Evolutionary conservation across 2,797 vertebrate species (phyloP), one percentile per base, ranked within the genome.

Genomic region (Octomys mimax): DNA sequence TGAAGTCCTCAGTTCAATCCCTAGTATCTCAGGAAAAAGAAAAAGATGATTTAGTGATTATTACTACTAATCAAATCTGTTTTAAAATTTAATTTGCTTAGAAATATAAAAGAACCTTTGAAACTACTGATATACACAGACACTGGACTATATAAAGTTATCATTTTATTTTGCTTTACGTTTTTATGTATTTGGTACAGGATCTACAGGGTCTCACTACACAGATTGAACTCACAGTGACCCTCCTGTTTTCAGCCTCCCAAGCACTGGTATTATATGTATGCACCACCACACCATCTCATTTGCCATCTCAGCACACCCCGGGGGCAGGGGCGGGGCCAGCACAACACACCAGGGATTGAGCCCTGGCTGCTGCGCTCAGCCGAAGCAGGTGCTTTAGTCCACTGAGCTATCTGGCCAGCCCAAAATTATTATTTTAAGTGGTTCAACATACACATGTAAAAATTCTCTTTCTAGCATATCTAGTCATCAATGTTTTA

Each of bases 401-500:
- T 57, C 54, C 14, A 18, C 16, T 57, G 54, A 57, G 14, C 14
- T 57, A 57, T 57, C 54, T 57, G 54, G 16, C 54, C 14, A 5
- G 54, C 54, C 54, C 54, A 90, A 87, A 86, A 71, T 83, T 88
- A 70, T 33, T 46, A 71, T 70, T 90, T 87, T 91, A 31, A 46
- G 54, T 62, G 78, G 14, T 46, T 79, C 16, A 77, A 79, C 9
- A 84, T 39, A 79, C 10, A 91, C 31, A 87, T 49, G 70, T 49
- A 36, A 84, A 79, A 79, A 49, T 73, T 94, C 11, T 89, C 77
- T 79, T 78, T 22, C 42, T 82, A 61, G 39, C 78, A 19, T 87
- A 90, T 82, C 54, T 87, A 39, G 18, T 3, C 71, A 52, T 42
- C n/a, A 78, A 7, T 39, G 24, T 90, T 95, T 85, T 68, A 68